Percentiles rank a stretch among this genome's conserved stretches.
Conservation (phyloP, 2,113 vertebrate species). For the Scortum barcoo region DNA sequence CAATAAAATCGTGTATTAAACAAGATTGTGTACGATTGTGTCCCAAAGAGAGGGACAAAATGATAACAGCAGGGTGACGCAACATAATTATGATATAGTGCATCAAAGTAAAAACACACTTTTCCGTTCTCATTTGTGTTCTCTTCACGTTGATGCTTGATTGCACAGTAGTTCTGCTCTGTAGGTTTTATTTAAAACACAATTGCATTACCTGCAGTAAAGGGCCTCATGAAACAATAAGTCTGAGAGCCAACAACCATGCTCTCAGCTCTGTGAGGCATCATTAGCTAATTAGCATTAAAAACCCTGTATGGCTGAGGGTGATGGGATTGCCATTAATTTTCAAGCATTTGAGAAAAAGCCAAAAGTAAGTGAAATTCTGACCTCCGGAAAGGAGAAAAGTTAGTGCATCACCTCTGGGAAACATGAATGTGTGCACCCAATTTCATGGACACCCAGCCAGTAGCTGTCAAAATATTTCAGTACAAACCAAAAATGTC, state of each 20-base stretch:
- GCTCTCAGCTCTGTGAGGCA: background rate
- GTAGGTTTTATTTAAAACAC: background rate
- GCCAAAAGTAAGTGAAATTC: background rate
- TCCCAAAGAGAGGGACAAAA: conserved; percentile 3
- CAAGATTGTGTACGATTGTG: conserved; percentile 21
- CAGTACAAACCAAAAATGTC: background rate
- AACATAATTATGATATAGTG: conserved; percentile 30
- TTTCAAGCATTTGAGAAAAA: background rate
- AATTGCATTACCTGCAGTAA: background rate
- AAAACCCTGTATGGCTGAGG: background rate
- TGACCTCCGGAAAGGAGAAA: background rate
- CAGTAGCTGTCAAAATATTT: background rate
- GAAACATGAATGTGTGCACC: background rate
- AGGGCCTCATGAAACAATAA: conserved; percentile 17
- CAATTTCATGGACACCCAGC: background rate
- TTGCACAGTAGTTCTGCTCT: conserved; percentile 3
- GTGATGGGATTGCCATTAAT: background rate
- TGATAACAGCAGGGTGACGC: conserved; percentile 5
- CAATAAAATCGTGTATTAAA: conserved; percentile 40
- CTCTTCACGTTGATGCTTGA: conserved; percentile 7
- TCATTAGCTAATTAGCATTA: background rate
- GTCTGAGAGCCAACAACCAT: background rate
- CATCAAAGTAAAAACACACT: conserved; percentile 28
- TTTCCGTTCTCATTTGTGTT: conserved; percentile 11
- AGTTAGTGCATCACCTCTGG: background rate